phyloP scores from a whole-genome alignment of 2,888 invertebrate species.

The Cosmorhoe ocellata region DNA sequence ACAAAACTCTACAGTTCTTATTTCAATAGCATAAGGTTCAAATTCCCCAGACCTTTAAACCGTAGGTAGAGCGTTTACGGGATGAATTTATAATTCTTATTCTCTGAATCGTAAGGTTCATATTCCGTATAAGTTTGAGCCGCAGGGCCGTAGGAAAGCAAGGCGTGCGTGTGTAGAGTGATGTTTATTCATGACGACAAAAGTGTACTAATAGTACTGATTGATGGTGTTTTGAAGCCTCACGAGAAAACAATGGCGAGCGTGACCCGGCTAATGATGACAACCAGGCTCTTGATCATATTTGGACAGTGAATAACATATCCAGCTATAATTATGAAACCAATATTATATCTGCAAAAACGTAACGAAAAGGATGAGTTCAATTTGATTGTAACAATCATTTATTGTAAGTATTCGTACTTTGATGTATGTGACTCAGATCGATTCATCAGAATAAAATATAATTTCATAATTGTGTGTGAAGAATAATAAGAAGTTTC shows the following conservation, averaged over 20 bases:
- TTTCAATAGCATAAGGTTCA: constrained; percentile 1
- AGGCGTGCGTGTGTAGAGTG: constrained; percentile 1
- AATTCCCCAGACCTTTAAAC: not conserved
- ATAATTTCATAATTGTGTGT: too few species aligned
- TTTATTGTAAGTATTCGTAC: too few species aligned
- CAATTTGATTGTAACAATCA: too few species aligned
- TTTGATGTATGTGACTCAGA: too few species aligned
- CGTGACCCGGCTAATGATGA: constrained; percentile 9
- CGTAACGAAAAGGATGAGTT: too few species aligned
- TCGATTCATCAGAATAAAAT: too few species aligned
- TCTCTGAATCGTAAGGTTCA: too few species aligned
- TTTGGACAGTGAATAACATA: constrained; percentile 6
- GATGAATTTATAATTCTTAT: too few species aligned
- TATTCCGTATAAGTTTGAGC: too few species aligned
- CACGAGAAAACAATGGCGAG: constrained; percentile 17
- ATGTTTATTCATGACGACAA: constrained; percentile 17
- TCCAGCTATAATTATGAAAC: constrained; percentile 1
- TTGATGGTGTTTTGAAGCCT: constrained; percentile 16
- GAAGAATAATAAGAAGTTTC: not conserved
- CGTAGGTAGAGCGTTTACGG: not conserved
- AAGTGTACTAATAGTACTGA: constrained; percentile 16
- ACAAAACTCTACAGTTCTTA: not conserved
- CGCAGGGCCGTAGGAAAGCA: not conserved
- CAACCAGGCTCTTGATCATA: constrained; percentile 7
- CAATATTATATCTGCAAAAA: too few species aligned